A percentile compares a stretch with the other conserved stretches of the same genome.
Evolutionary conservation across 2,888 invertebrate species (phyloP).

Genomic region (Linhomoeus sp.): DNA sequence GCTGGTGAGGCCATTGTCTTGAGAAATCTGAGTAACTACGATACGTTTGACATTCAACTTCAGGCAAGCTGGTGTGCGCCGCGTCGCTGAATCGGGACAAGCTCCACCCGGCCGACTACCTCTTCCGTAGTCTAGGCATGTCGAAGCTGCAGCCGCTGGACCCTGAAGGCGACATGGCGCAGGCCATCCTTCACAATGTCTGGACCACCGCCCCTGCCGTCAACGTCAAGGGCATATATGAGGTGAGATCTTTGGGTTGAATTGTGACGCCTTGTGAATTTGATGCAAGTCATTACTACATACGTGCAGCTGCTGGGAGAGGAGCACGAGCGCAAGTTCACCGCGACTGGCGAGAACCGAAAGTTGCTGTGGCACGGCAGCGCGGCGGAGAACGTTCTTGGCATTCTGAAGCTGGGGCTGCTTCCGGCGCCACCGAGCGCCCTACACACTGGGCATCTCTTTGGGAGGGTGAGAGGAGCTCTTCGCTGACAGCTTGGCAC

Average conservation of each 20-base stretch:
- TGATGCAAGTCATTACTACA: neutral
- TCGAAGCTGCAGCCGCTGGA: constrained; percentile 26
- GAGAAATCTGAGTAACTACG: too few species aligned
- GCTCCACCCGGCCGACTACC: too few species aligned
- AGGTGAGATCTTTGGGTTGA: too few species aligned
- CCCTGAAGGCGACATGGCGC: constrained; percentile 30
- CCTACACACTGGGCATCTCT: constrained; percentile 29
- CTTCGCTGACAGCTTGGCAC: neutral
- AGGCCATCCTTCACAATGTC: constrained; percentile 36
- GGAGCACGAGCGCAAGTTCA: too few species aligned
- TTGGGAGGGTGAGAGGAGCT: constrained; percentile 28
- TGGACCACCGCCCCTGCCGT: constrained; percentile 28
- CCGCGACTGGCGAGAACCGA: neutral
- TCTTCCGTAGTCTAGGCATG: too few species aligned
- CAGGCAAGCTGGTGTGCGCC: too few species aligned
- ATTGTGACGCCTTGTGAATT: too few species aligned
- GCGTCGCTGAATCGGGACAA: too few species aligned
- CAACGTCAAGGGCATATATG: too few species aligned
- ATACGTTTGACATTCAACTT: too few species aligned
- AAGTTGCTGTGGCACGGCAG: constrained; percentile 36
- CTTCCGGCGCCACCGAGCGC: constrained; percentile 33
- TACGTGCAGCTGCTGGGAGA: too few species aligned
- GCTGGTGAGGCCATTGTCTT: too few species aligned
- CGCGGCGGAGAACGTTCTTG: constrained; percentile 32
- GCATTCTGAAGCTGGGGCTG: constrained; percentile 34